These are phyloP conservation scores for Chironomus tepperi DNA, from an alignment of 1,140 invertebrate species.

Conservation along the genomic window DNA sequence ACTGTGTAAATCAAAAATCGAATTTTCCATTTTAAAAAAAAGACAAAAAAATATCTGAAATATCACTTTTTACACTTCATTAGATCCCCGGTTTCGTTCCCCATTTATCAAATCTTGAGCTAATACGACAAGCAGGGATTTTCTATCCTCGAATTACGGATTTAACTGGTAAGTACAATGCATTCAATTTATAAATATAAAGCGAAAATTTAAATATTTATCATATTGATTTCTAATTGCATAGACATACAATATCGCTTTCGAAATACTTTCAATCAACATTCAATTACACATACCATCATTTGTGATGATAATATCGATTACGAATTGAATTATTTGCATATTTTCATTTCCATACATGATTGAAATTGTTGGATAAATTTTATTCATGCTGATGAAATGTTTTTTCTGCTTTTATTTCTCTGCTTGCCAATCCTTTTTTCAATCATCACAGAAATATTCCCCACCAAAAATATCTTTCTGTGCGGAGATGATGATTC, in stretches of 20 bases:
- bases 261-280: slow-evolving; percentile 19
- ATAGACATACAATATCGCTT: slow-evolving; percentile 21
- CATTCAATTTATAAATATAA: not conserved
- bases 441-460: not conserved
- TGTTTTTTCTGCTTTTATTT: not conserved
- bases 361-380: not conserved
- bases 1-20: no score
- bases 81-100: slow-evolving; percentile 43
- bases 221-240: slow-evolving; percentile 22
- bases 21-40: not conserved
- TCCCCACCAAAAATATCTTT: no score
- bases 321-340: slow-evolving; percentile 8
- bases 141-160: slow-evolving; percentile 72
- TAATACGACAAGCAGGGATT: slow-evolving; percentile 58
- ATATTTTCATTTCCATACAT: slow-evolving; percentile 18
- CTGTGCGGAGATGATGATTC: no score
- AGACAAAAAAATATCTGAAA: not conserved
- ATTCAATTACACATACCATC: slow-evolving; percentile 17
- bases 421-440: not conserved
- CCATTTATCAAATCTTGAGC: slow-evolving; percentile 58
- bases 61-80: slow-evolving; percentile 9
- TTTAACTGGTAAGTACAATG: slow-evolving; percentile 40
- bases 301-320: not conserved
- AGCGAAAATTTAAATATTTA: not conserved
- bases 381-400: slow-evolving; percentile 4